Evolutionary conservation across 2,888 invertebrate species (phyloP).

Genomic region (Caenorhabditis sp.): DNA sequence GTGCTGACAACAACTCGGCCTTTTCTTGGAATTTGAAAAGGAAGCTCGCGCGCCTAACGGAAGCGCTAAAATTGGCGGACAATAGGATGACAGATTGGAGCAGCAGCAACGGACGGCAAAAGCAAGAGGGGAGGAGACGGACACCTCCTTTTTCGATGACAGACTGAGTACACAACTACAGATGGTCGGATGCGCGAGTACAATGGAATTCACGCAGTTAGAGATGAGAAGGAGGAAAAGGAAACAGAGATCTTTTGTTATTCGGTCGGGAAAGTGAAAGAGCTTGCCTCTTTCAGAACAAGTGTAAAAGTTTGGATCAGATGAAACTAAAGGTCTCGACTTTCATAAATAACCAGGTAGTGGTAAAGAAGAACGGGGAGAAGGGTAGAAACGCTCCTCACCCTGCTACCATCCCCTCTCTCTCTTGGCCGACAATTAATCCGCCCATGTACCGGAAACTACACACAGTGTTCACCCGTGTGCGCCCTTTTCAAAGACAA

Average conservation of each 20-base stretch:
- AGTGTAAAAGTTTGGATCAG: too few species aligned
- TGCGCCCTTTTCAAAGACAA: slow-evolving; percentile 6
- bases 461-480: slow-evolving; percentile 1
- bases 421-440: slow-evolving; percentile 27
- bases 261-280: too few species aligned
- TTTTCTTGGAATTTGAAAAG: slow-evolving; percentile 15
- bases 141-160: background rate
- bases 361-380: background rate
- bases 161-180: slow-evolving; percentile 5
- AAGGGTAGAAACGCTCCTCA: background rate
- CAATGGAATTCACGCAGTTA: slow-evolving; percentile 2
- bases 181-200: slow-evolving; percentile 5
- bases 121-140: background rate
- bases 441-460: slow-evolving; percentile 54
- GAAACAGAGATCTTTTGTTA: background rate
- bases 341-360: background rate
- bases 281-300: too few species aligned
- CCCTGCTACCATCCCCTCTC: background rate
- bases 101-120: background rate
- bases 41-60: slow-evolving; percentile 21
- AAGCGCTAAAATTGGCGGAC: slow-evolving; percentile 56
- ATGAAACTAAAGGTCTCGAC: too few species aligned
- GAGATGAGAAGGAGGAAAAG: background rate
- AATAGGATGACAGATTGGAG: slow-evolving; percentile 55
- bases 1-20: too few species aligned